These are phyloP conservation scores for Drosophila equinoxialis DNA, from an alignment of 1,140 invertebrate species.

Conservation along the genomic window DNA sequence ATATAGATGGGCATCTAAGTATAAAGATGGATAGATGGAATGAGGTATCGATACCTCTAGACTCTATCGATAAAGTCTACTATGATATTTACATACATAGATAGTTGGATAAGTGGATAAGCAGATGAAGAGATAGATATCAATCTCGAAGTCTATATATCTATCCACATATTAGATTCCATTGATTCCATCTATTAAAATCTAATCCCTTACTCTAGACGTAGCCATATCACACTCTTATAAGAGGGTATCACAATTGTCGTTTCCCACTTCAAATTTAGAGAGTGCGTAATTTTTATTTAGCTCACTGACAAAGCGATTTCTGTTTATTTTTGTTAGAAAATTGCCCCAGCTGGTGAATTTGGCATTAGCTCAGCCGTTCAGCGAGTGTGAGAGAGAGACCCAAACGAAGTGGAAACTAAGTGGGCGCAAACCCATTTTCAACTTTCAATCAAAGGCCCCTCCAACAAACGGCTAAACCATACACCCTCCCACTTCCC, in stretches of 20 bases:
- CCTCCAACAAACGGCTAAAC: constrained; percentile 3
- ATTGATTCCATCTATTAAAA: no score
- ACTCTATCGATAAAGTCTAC: no score
- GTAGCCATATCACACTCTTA: no score
- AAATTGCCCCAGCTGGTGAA: constrained; percentile 39
- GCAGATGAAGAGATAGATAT: no score
- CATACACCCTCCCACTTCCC: background rate
- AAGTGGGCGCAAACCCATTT: constrained; percentile 64
- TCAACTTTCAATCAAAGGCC: constrained; percentile 71
- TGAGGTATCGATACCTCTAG: no score
- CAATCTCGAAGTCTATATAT: no score
- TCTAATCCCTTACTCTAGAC: no score
- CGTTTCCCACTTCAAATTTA: background rate
- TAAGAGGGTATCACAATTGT: background rate
- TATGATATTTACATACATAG: no score
- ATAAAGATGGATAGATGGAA: no score
- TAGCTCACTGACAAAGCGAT: constrained; percentile 62
- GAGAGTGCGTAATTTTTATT: constrained; percentile 17
- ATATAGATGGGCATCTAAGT: no score
- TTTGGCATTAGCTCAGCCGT: constrained; percentile 46
- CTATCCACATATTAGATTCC: no score
- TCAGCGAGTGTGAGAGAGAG: background rate
- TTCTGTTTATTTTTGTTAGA: constrained; percentile 39
- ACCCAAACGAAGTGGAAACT: constrained; percentile 10
- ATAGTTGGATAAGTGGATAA: no score